These are phyloP conservation scores for Trachelus tabidus DNA, from an alignment of 2,888 invertebrate species.

Conservation along the genomic window DNA sequence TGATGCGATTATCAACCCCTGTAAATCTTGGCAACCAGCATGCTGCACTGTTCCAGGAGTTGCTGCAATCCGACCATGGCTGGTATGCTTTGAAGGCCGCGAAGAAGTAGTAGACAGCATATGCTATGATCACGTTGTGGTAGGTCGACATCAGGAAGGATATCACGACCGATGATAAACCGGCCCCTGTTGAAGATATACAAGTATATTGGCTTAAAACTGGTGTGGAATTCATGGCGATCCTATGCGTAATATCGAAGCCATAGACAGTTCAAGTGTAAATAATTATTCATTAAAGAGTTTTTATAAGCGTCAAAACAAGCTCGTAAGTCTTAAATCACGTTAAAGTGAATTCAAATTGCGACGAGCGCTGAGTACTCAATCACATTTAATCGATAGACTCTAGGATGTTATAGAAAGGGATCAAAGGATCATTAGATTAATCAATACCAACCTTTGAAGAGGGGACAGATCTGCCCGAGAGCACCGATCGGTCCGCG, in stretches of 20 bases:
- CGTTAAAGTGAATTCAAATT: background rate
- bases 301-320: background rate
- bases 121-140: constrained; percentile 95
- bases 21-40: constrained; percentile 82
- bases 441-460: constrained; percentile 77
- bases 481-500: constrained; percentile 92
- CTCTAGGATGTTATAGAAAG: background rate
- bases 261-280: background rate
- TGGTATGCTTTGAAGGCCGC: constrained; percentile 88
- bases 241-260: background rate
- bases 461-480: constrained; percentile 90
- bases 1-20: constrained; percentile 70
- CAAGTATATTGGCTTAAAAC: background rate
- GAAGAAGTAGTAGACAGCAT: constrained; percentile 93
- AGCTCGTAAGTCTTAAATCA: background rate
- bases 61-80: constrained; percentile 90
- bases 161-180: constrained; percentile 92
- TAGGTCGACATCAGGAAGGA: constrained; percentile 96
- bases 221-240: background rate
- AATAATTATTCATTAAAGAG: background rate
- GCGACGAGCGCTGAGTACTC: background rate
- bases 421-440: background rate
- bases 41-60: constrained; percentile 83
- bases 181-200: constrained; percentile 80
- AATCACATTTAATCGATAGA: background rate